Percentiles rank a stretch among this genome's conserved stretches.
Conservation (phyloP, 2,888 invertebrate species). For the Catocala fraxini region DNA sequence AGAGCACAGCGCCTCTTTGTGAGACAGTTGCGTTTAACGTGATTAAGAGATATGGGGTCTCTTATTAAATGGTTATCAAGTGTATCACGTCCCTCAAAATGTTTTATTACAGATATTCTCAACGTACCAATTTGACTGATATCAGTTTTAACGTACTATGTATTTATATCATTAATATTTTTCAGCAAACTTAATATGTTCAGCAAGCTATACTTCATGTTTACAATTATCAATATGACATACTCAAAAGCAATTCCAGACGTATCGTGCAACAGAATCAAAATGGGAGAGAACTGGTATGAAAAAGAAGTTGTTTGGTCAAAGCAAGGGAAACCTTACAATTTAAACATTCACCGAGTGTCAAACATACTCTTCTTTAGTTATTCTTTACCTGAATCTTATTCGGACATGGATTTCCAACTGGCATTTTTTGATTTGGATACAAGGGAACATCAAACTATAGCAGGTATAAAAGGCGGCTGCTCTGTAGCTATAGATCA, state of each 20-base stretch:
- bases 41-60: too few relatives aligned
- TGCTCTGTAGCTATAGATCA: constrained; percentile 71
- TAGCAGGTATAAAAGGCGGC: constrained; percentile 69
- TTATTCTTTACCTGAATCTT: constrained; percentile 62
- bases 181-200: constrained; percentile 41
- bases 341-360: constrained; percentile 63
- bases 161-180: not conserved
- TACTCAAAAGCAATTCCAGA: constrained; percentile 37
- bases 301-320: constrained; percentile 62
- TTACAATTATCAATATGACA: constrained; percentile 16
- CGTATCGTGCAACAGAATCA: constrained; percentile 59
- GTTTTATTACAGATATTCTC: too few relatives aligned
- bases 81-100: too few relatives aligned
- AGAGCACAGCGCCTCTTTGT: too few relatives aligned
- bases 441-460: constrained; percentile 58
- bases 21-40: too few relatives aligned
- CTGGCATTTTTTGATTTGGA: constrained; percentile 64
- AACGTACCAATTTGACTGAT: constrained; percentile 6
- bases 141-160: too few relatives aligned
- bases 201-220: constrained; percentile 32
- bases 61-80: too few relatives aligned
- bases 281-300: constrained; percentile 65
- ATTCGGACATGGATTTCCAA: constrained; percentile 70
- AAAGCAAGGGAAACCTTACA: constrained; percentile 63
- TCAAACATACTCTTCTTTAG: constrained; percentile 71